A percentile compares a stretch with the other conserved stretches of the same genome.
Conservation (phyloP, 2,888 invertebrate species). For the Pristionchus fissidentatus region DNA sequence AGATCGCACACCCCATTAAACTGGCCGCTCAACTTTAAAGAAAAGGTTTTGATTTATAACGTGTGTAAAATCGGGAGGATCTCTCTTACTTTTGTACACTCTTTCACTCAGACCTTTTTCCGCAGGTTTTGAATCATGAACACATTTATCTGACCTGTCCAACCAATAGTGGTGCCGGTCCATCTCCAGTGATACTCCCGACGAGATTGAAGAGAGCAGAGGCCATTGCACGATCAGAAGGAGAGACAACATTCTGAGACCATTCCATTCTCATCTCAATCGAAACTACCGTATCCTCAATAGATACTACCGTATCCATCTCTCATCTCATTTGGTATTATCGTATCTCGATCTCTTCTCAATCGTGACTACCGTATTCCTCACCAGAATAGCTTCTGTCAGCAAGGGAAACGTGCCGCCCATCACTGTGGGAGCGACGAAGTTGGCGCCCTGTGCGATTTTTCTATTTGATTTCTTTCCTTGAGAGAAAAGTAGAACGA, state of each 20-base stretch:
- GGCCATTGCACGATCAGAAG: conserved; percentile 25
- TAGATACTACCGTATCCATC: neutral
- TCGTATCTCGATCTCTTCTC: neutral
- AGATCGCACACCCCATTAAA: too few relatives aligned
- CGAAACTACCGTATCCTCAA: too few relatives aligned
- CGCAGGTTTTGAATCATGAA: neutral
- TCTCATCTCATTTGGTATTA: neutral
- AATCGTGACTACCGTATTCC: too few relatives aligned
- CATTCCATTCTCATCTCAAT: too few relatives aligned
- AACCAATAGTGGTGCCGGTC: neutral
- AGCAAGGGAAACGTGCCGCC: neutral
- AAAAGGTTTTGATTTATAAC: too few relatives aligned
- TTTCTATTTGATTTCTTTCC: neutral
- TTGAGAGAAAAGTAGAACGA: neutral
- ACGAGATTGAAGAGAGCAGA: conserved; percentile 27
- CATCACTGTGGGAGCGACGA: conserved; percentile 22
- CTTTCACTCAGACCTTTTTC: neutral
- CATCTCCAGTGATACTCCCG: conserved; percentile 21
- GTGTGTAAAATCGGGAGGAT: too few relatives aligned
- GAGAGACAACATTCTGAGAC: neutral
- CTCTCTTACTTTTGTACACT: too few relatives aligned
- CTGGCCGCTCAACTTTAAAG: too few relatives aligned
- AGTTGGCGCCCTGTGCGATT: neutral
- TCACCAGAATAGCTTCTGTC: conserved; percentile 21
- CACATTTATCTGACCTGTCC: neutral